These are phyloP conservation scores for Ostrea edulis DNA, from an alignment of 1,140 invertebrate species.

Conservation along the genomic window DNA sequence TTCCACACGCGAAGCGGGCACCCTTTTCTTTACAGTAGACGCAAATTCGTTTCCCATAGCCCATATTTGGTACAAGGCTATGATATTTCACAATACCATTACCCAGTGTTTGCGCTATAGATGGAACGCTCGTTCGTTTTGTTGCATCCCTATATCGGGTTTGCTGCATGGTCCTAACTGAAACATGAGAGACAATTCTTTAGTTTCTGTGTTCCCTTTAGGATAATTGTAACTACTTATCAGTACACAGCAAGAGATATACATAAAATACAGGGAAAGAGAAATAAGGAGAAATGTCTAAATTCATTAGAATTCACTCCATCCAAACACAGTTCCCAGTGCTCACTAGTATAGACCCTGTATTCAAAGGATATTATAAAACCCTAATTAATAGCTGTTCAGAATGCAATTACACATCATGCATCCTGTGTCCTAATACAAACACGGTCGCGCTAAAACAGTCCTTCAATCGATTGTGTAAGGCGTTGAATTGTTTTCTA, in stretches of 20 bases:
- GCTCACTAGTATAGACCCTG: neutral
- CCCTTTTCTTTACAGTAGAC: neutral
- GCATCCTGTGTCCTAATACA: neutral
- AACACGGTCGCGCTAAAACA: neutral
- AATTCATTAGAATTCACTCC: neutral
- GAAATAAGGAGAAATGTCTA: neutral
- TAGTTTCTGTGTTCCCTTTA: neutral
- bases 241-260: neutral
- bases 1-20: conserved; percentile 21
- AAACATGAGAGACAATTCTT: neutral
- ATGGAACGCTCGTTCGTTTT: neutral
- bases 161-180: neutral
- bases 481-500: neutral
- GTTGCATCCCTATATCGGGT: neutral
- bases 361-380: neutral
- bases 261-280: neutral
- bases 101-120: neutral
- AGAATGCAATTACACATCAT: neutral
- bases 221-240: neutral
- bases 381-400: neutral
- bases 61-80: neutral
- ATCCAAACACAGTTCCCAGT: neutral
- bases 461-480: neutral
- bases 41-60: neutral
- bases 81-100: neutral